Base-by-base conservation (phyloP, 2,888 invertebrate genomes). In the Drosophila seclusa region DNA sequence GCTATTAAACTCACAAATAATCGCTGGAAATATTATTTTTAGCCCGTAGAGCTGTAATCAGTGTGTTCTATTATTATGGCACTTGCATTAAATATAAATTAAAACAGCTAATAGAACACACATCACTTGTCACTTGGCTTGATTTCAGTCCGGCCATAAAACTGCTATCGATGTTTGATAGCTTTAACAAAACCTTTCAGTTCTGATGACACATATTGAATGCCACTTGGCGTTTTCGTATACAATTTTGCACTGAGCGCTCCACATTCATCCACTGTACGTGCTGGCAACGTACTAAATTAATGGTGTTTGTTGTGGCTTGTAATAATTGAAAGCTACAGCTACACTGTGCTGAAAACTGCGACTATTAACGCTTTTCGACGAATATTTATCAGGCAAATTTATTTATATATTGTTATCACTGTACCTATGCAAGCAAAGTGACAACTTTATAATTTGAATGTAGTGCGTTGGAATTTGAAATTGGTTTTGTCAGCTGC, bases 401-500 rank as follows among this genome's bases (percentile, higher is more conserved):
- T 13, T 21, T 42, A 21, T 42, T 13, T 21, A 21, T 21, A 11
- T 21, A 42, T 13, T 42, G 21, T 21, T 42, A 42, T 42, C 42
- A 42, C 42, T 21, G 42, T 21, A 21, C 2, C 11, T 21, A 21
- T 3, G 38, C 38, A 18, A 38, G 18, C 7, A 18, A 3, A 18
- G 21, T 75, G 75, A 7, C 59, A 64, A 48, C 10, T 50, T 53
- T 50, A 65, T 52, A 62, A 5, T 49, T 21, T 49, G 36, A 53
- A 36, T 45, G 42, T 29, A 57, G n/a, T 34, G 16, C 11, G n/a
- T 21, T 68, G 29, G 10, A 40, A 29, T 16, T 32, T 6, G 13
- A 50, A 60, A 53, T 57, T 10, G 57, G 62, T 64, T 60, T 67
- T 78, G 75, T 82, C 80, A 85, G 76, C 72, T 62, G 16, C 24